Conservation (phyloP, 1,140 invertebrate genomes). For the Brachionus calyciflorus region DNA sequence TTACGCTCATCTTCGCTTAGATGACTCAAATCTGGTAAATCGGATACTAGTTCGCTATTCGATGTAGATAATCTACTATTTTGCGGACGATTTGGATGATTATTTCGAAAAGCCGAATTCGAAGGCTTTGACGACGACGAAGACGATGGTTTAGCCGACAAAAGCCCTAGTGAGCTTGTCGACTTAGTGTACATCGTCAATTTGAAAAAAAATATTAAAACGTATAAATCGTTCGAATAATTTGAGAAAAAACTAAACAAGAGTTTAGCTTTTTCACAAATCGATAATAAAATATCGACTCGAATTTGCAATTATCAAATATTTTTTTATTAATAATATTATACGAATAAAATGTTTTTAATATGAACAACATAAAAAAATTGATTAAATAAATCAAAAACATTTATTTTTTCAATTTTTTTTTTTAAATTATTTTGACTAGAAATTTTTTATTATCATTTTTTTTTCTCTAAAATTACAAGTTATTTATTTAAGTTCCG, state of each 20-base stretch:
- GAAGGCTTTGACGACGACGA: neutral
- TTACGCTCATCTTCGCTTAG: constrained; percentile 91
- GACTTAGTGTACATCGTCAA: constrained; percentile 29
- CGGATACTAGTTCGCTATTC: neutral
- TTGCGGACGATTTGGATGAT: neutral
- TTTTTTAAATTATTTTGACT: no score
- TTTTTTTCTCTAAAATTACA: no score
- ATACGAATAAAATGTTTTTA: no score
- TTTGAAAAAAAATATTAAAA: neutral
- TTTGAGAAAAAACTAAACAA: no score
- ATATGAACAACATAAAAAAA: constrained; percentile 3
- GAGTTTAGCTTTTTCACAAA: no score
- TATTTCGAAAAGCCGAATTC: neutral
- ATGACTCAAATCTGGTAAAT: constrained; percentile 88
- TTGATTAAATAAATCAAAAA: constrained; percentile 17
- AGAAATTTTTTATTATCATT: no score
- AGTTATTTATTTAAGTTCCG: no score
- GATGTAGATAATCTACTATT: neutral
- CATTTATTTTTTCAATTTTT: constrained; percentile 38
- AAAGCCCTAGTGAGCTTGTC: constrained; percentile 25
- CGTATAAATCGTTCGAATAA: no score
- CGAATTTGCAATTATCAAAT: no score
- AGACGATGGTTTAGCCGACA: constrained; percentile 6
- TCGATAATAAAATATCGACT: no score
- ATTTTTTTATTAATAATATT: no score